Base-by-base conservation (phyloP, 1,140 invertebrate species). In the Lucilia sericata region DNA sequence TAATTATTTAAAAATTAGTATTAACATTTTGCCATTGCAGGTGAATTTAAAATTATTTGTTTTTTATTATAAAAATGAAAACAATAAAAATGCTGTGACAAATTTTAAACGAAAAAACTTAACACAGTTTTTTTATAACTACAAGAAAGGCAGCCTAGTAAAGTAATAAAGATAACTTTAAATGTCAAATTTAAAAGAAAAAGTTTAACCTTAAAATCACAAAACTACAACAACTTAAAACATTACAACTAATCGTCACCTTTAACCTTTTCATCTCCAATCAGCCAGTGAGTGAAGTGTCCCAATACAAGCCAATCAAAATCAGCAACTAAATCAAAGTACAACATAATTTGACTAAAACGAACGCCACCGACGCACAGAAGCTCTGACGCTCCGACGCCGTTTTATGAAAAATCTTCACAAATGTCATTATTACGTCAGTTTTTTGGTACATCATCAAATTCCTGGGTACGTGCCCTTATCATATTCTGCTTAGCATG, bases 401-500 rank as follows among this genome's bases (percentile, higher is more conserved):
- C 19, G 65, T 70, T 70, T 70, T 70, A 70, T 70, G 65, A 10
- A 70, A 70, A 70, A 70, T 70, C 65, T 70, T 70, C 25, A 70
- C 65, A 70, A 83, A 91, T 91, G 90, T 86, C 91, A 84, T 86
- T 91, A 80, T 83, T 91, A 82, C 89, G 90, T 30, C 90, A 90
- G 86, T 86, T 91, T 84, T 87, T 90, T 85, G 90, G 90, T 30
- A 85, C 90, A 74, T 88, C 89, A 51, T 88, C 88, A 51, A 90
- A 89, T 80, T 88, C 88, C 12, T 91, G 90, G 90, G 88, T 88
- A 74, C 87, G 90, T 2, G 89, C 88, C 49, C 86, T 91, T 17
- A 87, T 91, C 51, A 86, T 91, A 78, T 91, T 91, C 82, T 87
- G 89, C 47, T 84, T 91, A 74, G 87, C 89, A 42, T 91, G 90